These are phyloP conservation scores for Phania funesta DNA, from an alignment of 2,888 invertebrate genomes.

Conservation along the genomic window DNA sequence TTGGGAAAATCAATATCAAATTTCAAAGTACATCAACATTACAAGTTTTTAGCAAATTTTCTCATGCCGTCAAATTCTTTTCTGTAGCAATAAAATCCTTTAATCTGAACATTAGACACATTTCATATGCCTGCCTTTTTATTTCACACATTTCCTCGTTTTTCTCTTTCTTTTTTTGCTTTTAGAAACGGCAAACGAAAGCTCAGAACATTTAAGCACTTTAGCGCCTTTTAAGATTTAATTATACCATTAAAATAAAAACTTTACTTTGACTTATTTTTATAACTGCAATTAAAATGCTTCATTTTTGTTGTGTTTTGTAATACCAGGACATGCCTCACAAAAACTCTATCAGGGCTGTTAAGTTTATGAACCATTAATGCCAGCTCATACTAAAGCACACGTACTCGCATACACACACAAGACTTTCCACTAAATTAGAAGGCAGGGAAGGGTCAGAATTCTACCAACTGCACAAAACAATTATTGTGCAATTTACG, in stretches of 20 bases:
- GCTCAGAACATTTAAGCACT: slow-evolving; percentile 56
- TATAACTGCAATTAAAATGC: slow-evolving; percentile 67
- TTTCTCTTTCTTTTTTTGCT: not conserved
- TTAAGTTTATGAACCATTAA: slow-evolving; percentile 61
- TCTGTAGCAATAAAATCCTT: slow-evolving; percentile 3
- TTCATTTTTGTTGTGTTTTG: slow-evolving; percentile 66
- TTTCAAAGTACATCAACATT: not conserved
- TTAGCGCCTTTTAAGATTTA: slow-evolving; percentile 67
- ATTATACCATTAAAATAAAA: slow-evolving; percentile 61
- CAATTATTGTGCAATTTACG: slow-evolving; percentile 69
- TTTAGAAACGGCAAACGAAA: slow-evolving; percentile 14
- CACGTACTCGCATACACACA: not conserved
- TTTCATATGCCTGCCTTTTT: slow-evolving; percentile 23
- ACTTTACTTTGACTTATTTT: slow-evolving; percentile 61
- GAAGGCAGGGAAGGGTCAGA: slow-evolving; percentile 12
- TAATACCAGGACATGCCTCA: slow-evolving; percentile 49
- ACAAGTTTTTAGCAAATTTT: not conserved
- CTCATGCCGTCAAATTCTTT: slow-evolving; percentile 14
- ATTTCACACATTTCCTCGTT: slow-evolving; percentile 26
- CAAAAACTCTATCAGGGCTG: slow-evolving; percentile 41
- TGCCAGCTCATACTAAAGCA: not conserved
- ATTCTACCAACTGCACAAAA: slow-evolving; percentile 50
- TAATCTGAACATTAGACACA: slow-evolving; percentile 9
- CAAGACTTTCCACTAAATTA: not conserved
- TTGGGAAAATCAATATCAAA: too few relatives aligned